phyloP scores from a whole-genome alignment of 2,888 invertebrate genomes.

The Limenitis camilla region DNA sequence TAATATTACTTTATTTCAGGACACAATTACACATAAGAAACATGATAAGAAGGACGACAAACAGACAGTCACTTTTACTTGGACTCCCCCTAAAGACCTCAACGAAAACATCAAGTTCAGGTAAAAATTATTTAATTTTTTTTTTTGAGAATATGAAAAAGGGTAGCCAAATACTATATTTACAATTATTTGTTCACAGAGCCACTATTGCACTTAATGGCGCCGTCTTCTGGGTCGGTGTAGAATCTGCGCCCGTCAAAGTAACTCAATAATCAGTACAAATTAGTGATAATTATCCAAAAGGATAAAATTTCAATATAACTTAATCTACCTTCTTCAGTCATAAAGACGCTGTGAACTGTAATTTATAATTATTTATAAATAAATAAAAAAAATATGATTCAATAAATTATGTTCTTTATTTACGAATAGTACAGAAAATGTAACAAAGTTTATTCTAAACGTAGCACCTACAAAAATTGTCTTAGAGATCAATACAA shows the following conservation, averaged over 20 bases:
- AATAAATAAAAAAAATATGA: constrained; percentile 12
- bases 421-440: constrained; percentile 20
- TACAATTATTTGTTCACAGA: constrained; percentile 54
- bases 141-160: too few species aligned
- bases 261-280: constrained; percentile 43
- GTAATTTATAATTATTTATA: constrained; percentile 15
- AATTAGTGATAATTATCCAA: neutral
- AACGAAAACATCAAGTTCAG: constrained; percentile 78
- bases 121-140: constrained; percentile 50
- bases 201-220: constrained; percentile 81
- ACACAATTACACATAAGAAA: constrained; percentile 80
- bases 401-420: constrained; percentile 17
- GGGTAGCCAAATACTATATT: neutral
- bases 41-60: constrained; percentile 73
- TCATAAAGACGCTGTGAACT: constrained; percentile 13
- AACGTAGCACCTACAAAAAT: constrained; percentile 65
- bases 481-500: constrained; percentile 50
- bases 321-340: neutral
- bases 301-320: neutral
- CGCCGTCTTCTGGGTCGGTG: constrained; percentile 81
- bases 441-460: constrained; percentile 52
- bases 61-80: constrained; percentile 72
- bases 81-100: constrained; percentile 78
- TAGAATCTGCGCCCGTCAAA: constrained; percentile 76
- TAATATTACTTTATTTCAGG: constrained; percentile 53